Base-by-base conservation (phyloP, 2,113 vertebrate genomes). In the Murina feae region DNA sequence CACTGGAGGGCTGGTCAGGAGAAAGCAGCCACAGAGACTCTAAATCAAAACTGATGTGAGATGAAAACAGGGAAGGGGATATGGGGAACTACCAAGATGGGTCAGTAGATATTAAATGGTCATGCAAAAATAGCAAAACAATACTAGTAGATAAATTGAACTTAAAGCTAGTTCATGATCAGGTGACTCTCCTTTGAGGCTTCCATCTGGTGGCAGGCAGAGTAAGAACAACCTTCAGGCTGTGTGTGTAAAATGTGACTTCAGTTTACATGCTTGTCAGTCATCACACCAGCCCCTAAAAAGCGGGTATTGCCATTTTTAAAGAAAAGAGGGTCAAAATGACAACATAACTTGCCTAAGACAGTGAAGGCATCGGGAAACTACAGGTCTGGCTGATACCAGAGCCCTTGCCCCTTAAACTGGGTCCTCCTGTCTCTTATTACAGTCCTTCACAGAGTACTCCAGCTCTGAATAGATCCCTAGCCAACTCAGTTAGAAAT, bases 241-340 rank as follows among this genome's bases (percentile, higher is more conserved):
- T n/a, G 71, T 4, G 28, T 35, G 2, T 12, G 37, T 42, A 20
- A 30, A 42, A 16, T n/a, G 42, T 78, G 63, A 35, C 66, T 58
- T 79, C 4, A 1, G 86, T 96, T 94, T 76, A 76, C 35, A 66
- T 71, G 75, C 86, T 91, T 94, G 51, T 86, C 12, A 53, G n/a
- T 42, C 37, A 37, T 83, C 55, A 53, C 32, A 35, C 4, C 20
- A 74, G 75, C 12, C 66, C 30, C 65, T 32, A 17, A 53, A 85
- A 88, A 95, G 47, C 20, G 23, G n/a, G 51, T 55, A 86, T 86
- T 95, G 79, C 44, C 79, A 81, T 91, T 92, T 88, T 92, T 94
- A 66, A 95, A 97, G 87, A 94, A 86, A 84, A 20, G 35, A 71
- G 35, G 75, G 69, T 95, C 66, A 93, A 60, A 71, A 35, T 81